Evolutionary conservation across 2,888 invertebrate genomes (phyloP).

Genomic region (Cybosia mesomella): DNA sequence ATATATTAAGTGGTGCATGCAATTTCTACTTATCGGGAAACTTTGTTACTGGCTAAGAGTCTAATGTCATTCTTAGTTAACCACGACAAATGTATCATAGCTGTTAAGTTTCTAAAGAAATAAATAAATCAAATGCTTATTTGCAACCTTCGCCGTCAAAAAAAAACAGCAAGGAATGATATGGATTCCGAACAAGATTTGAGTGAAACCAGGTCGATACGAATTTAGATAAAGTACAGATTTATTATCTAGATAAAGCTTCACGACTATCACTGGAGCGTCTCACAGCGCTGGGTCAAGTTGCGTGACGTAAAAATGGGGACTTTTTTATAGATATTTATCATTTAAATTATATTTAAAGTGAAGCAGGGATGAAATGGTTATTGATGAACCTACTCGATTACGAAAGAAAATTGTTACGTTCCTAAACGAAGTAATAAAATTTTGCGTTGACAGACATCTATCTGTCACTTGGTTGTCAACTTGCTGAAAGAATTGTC

Average conservation of each 20-base stretch:
- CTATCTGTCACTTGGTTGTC: too few species aligned
- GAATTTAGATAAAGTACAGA: conserved; percentile 28
- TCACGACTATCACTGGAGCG: background rate
- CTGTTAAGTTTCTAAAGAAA: too few species aligned
- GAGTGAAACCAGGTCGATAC: conserved; percentile 15
- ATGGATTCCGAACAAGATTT: background rate
- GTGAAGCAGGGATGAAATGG: background rate
- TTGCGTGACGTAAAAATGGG: conserved; percentile 10
- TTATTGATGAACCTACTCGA: background rate
- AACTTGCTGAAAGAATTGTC: too few species aligned
- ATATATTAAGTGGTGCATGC: too few species aligned
- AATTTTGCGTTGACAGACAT: too few species aligned
- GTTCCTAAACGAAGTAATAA: too few species aligned
- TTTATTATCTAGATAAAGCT: conserved; percentile 26
- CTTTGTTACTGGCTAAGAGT: too few species aligned
- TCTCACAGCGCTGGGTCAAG: conserved; percentile 17
- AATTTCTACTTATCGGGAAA: too few species aligned
- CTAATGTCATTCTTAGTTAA: too few species aligned
- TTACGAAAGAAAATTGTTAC: too few species aligned
- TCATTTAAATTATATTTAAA: conserved; percentile 17
- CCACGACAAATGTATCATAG: too few species aligned
- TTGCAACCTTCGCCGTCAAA: background rate
- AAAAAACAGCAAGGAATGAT: background rate
- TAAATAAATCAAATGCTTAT: background rate
- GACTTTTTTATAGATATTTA: conserved; percentile 15